Evolutionary conservation across 2,113 vertebrate genomes (phyloP).

Genomic region (Parus major): DNA sequence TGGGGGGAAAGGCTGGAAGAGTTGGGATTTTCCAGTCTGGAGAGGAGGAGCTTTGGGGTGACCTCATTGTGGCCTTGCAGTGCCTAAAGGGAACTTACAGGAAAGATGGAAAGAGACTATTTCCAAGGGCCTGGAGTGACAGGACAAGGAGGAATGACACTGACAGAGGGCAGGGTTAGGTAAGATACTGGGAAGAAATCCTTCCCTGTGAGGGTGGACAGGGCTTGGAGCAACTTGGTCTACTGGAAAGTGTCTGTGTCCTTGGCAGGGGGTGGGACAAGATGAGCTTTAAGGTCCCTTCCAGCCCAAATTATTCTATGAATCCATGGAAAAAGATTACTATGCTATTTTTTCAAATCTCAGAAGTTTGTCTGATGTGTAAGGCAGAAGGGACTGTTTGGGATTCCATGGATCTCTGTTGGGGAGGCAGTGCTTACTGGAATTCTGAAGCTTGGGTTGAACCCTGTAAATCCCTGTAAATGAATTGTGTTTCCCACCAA

Average conservation of each 20-base stretch:
- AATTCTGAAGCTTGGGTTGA: background rate
- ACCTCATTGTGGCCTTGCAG: background rate
- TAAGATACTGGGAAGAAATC: background rate
- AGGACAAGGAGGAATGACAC: background rate
- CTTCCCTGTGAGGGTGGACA: background rate
- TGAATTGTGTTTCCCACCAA: background rate
- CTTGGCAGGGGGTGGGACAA: background rate
- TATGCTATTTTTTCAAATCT: background rate
- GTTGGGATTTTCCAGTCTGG: background rate
- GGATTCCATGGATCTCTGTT: rapidly evolving
- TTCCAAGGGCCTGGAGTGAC: background rate
- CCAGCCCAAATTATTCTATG: background rate
- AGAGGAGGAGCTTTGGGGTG: background rate
- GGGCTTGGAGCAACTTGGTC: background rate
- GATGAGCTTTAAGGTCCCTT: background rate
- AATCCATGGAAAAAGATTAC: background rate
- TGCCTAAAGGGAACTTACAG: background rate
- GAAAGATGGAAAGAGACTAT: background rate
- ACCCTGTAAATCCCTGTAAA: background rate
- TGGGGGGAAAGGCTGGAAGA: background rate
- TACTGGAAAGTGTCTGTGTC: background rate
- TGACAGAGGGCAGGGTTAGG: background rate
- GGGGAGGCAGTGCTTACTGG: background rate
- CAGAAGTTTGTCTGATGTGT: background rate
- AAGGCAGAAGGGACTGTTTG: background rate